Evolutionary conservation across 2,113 vertebrate species (phyloP), one percentile per base, ranked within the genome.

Genomic region (Bambusicola thoracicus): DNA sequence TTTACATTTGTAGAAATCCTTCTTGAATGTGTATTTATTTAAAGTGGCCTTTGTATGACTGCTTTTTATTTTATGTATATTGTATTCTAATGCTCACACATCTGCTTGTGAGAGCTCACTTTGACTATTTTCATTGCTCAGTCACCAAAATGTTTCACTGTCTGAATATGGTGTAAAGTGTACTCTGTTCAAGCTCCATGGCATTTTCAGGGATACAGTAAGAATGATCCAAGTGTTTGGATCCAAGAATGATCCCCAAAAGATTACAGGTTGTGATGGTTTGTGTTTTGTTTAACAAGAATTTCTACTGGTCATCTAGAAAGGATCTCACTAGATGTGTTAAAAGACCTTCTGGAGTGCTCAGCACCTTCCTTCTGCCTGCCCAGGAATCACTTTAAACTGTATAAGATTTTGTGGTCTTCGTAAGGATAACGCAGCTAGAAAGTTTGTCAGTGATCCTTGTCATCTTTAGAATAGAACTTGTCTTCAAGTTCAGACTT

Each of bases 211-310:
- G 3, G 46, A 7, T 20, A 32, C 29, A 44, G 7, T 24, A 46
- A 49, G 51, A 72, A 25, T 49, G 36, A 41, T 82, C 56, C 36
- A n/a, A 2, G 2, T 20, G 46, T 68, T 85, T 90, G 48, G n/a
- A n/a, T n/a, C n/a, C n/a, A n/a, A n/a, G n/a, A n/a, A n/a, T n/a
- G n/a, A n/a, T 38, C 15, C 38, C n/a, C 20, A 2, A 30, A 38
- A 62, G 20, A 3, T 40, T 43, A 1, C 25, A 49, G 1, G 4
- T 10, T 58, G 1, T 27, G 5, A 8, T 44, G 19, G 2, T 49
- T 53, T 66, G 22, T 2, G 16, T 87, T 84, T 25, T 81, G 13
- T 51, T 93, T 75, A 44, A 40, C 80, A 44, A 68, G 22, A 46
- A 19, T 72, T 87, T 32, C 29, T 65, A 2, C 19, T 49, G 43